Evolutionary conservation across 2,113 vertebrate genomes (phyloP), one percentile per base, ranked within the genome.

Genomic region (Hepsetus odoe): DNA sequence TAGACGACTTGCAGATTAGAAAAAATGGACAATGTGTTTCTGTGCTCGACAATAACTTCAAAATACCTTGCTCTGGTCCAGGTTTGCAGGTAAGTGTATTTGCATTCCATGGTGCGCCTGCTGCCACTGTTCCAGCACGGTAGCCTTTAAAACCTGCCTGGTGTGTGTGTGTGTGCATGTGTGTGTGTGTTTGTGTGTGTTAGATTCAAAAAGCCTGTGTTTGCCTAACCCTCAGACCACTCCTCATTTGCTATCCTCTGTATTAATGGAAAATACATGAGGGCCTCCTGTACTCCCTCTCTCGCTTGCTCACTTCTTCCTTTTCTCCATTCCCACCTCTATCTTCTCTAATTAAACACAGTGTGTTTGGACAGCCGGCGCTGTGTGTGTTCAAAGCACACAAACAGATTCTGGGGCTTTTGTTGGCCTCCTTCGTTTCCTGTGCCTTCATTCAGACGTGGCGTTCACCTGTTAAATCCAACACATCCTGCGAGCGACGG

Each of bases 331-430:
- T 76, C 67, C 75, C 81, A 84, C 81, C 65, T 82, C 80, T 72
- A 80, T 86, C 77, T 79, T 66, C 80, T 76, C 80, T 69, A 64
- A 83, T 88, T 90, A 87, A 89, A 87, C 84, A 88, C 83, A 77
- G 76, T 73, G 80, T 93, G 87, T 94, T 92, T 94, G 88, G 81
- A 84, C 87, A 93, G 90, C 85, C 72, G 83, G 85, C 26, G 24
- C 26, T 38, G 66, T 76, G 72, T 86, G 72, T 86, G 83, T 83
- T 84, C 71, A 85, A 80, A 82, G 87, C 86, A 88, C 85, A 88
- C 85, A 82, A 33, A 44, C 87, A 88, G 83, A 87, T 83, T 79
- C 22, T 83, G 83, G 79, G 83, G 64, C 82, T 69, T 62, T 77
- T 56, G 70, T 75, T 72, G 59, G 77, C 65, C 78, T 40, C 78